phyloP scores from a whole-genome alignment of 2,113 vertebrate genomes.

The Periophthalmus modestus region DNA sequence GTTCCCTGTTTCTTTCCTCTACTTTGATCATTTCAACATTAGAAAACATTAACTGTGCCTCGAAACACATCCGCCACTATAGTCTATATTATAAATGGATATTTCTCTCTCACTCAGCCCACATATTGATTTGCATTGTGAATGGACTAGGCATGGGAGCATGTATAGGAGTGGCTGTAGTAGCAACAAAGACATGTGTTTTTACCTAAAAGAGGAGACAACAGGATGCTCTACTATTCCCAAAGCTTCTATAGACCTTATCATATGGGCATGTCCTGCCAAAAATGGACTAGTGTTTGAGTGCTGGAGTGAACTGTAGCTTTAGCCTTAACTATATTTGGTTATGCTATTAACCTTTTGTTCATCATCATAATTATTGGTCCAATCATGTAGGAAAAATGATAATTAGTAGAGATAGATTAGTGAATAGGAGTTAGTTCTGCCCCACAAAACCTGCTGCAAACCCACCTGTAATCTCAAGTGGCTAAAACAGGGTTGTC shows the following conservation, averaged over 20 bases:
- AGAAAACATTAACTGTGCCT: constrained; percentile 16
- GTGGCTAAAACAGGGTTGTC: too few species aligned
- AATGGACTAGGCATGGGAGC: constrained; percentile 17
- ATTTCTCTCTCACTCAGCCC: constrained; percentile 1
- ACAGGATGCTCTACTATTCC: neutral
- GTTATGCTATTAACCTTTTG: neutral
- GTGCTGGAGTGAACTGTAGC: neutral
- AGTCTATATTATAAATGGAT: neutral
- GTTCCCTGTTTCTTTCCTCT: neutral
- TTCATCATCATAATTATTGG: too few species aligned
- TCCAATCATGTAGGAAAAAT: too few species aligned
- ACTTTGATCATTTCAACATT: constrained; percentile 5
- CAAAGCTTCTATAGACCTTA: neutral
- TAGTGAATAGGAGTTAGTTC: too few species aligned
- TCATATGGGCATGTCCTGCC: neutral
- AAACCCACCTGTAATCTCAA: too few species aligned
- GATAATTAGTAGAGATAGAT: too few species aligned
- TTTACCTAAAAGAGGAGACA: neutral
- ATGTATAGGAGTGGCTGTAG: neutral
- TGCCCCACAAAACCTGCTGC: too few species aligned
- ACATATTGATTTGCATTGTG: constrained; percentile 22
- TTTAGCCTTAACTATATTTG: neutral
- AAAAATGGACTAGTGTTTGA: neutral
- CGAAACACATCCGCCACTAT: too few species aligned
- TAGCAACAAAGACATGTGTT: neutral